These are phyloP conservation scores for Papilio dardanus DNA, from an alignment of 1,140 invertebrate genomes.

Conservation along the genomic window DNA sequence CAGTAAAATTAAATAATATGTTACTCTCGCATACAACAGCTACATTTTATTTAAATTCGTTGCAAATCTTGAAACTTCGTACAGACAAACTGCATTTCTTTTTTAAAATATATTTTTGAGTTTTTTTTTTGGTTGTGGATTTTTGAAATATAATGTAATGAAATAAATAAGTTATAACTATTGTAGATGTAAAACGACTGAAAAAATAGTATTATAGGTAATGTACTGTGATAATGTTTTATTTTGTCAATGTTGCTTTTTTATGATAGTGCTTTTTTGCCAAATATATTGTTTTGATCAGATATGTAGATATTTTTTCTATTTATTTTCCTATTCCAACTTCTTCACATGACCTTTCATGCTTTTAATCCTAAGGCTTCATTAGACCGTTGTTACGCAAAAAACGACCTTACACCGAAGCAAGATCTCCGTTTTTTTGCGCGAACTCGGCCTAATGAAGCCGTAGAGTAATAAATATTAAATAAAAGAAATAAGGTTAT, in stretches of 20 bases:
- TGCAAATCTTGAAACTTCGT: no score
- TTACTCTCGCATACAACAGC: no score
- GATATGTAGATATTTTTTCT: background rate
- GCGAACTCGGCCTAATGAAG: no score
- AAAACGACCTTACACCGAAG: no score
- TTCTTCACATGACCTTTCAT: background rate
- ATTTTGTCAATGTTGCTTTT: background rate
- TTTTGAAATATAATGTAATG: background rate
- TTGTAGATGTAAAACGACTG: background rate
- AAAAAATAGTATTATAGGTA: conserved; percentile 3
- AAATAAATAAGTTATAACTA: background rate
- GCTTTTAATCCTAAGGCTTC: no score
- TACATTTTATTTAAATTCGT: no score
- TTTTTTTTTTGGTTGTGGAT: background rate
- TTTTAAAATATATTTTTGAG: background rate
- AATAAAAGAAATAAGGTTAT: no score
- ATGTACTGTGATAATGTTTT: background rate
- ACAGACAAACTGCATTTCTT: no score
- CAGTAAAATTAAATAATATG: no score
- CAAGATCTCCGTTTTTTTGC: no score
- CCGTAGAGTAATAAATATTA: no score
- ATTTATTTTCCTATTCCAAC: background rate
- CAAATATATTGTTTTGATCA: background rate
- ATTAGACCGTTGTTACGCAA: no score
- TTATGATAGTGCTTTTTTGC: background rate